Base-by-base conservation (phyloP, 2,888 invertebrate species). In the Stegana nigrithorax region DNA sequence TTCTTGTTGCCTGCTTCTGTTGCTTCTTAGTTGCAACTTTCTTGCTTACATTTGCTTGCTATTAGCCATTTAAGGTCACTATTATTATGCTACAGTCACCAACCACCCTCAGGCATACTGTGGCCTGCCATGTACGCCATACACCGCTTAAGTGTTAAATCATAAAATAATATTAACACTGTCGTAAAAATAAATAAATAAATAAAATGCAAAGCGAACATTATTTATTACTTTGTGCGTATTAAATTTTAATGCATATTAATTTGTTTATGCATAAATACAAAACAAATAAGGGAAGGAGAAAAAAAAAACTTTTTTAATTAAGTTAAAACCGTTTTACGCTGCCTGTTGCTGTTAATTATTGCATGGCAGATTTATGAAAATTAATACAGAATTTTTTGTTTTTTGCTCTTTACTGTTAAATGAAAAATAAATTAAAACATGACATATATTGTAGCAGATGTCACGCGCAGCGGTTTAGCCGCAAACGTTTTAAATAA, bases 121-220 rank as follows among this genome's bases (percentile, higher is more conserved):
- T n/a, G n/a, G n/a, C n/a, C n/a, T n/a, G n/a, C n/a, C n/a, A n/a
- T n/a, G n/a, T n/a, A n/a, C n/a, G n/a, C n/a, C n/a, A n/a, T n/a
- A n/a, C n/a, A n/a, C n/a, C n/a, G n/a, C 17, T 55, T 55, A 55
- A 55, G 21, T 27, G 36, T 36, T 36, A 19, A 55, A 36, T 32
- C 36, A 36, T 17, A 23, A 23, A 36, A 36, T 32, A 55, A 55
- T 55, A 55, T 12, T 19, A 14, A 14, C 14, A 17, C 39, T 39
- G 39, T 14, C n/a, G 17, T 5, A 39, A 39, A 39, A 36, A 36
- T n/a, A 39, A 39, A 55, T 14, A 55, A 36, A 27, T 17, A 55
- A 55, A 32, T 36, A 55, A 53, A 53, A 53, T n/a, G n/a, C n/a
- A n/a, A n/a, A n/a, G n/a, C n/a, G 7, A 12, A 6, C 19, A 17